Base-by-base conservation (phyloP, 2,888 invertebrate species). In the Branchellion lobata region DNA sequence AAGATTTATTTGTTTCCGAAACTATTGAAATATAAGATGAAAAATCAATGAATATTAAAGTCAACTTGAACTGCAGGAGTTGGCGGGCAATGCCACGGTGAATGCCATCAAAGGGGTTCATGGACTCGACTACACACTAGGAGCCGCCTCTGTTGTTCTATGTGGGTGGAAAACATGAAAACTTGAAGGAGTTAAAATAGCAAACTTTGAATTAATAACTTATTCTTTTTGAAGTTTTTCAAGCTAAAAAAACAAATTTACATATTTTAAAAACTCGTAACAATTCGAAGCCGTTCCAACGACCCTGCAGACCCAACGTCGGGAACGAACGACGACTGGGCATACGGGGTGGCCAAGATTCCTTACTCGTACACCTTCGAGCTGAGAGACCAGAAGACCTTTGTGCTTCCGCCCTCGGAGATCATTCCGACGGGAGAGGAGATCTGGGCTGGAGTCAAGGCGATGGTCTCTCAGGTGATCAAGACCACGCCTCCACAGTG, bases 271-370 rank as follows among this genome's bases (percentile, higher is more conserved):
- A n/a, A n/a, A n/a, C n/a, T n/a, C n/a, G n/a, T n/a, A n/a, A n/a
- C n/a, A n/a, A n/a, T n/a, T n/a, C n/a, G n/a, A n/a, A n/a, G 47
- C 47, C 47, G 47, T 47, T 47, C 11, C 47, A n/a, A n/a, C n/a
- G n/a, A n/a, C n/a, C n/a, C 47, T 33, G 11, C 79, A 82, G 83
- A 83, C 65, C 34, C n/a, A n/a, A 82, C 83, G 5, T 82, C 82
- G 18, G 83, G 83, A 24, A 82, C 83, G 18, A 82, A 81, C 21
- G 72, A 82, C 51, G 83, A 83, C 71, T 83, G 82, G 82, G 83
- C 82, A 27, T 33, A 51, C 18, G 83, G 82, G 11, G 78, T 75
- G 8, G 80, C 80, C 5, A n/a, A 74, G 3, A 82, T 82, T 33
- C 81, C 77, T 0, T 82, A 79, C 80, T 82, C 81, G 18, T 83